These are phyloP conservation scores for Trisateles emortualis DNA, from an alignment of 2,888 invertebrate genomes.

Conservation along the genomic window DNA sequence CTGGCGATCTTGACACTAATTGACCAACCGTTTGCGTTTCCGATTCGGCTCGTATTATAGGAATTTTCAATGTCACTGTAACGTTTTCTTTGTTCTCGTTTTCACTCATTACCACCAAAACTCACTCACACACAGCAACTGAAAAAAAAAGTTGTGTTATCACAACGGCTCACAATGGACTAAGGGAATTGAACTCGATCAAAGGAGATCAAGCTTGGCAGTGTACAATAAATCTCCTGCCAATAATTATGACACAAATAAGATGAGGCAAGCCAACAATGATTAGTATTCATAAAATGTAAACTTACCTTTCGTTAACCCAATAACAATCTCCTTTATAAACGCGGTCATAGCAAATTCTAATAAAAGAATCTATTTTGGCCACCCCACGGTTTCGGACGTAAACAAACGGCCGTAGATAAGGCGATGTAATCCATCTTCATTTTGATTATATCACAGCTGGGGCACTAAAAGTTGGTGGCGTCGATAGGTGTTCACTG, in stretches of 20 bases:
- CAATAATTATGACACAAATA: constrained; percentile 70
- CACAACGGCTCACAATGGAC: constrained; percentile 54
- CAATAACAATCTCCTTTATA: constrained; percentile 65
- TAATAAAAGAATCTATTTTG: constrained; percentile 84
- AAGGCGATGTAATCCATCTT: constrained; percentile 59
- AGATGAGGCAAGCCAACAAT: constrained; percentile 61
- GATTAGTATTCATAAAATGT: constrained; percentile 53
- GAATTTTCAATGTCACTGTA: constrained; percentile 63
- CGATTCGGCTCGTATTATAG: constrained; percentile 69
- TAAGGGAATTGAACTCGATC: constrained; percentile 59
- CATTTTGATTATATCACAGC: constrained; percentile 45
- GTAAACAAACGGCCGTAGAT: constrained; percentile 67
- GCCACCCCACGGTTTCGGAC: constrained; percentile 57
- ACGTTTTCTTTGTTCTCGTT: constrained; percentile 53
- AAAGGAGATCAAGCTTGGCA: constrained; percentile 68
- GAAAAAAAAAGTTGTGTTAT: constrained; percentile 62
- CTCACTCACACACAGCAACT: constrained; percentile 49
- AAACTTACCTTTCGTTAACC: constrained; percentile 73
- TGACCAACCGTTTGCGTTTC: constrained; percentile 70
- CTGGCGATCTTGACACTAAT: constrained; percentile 61
- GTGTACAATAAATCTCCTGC: constrained; percentile 61
- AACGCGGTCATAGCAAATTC: constrained; percentile 73
- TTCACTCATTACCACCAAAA: constrained; percentile 69
- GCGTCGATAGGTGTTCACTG: constrained; percentile 34
- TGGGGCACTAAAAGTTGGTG: background rate